Base-by-base conservation (phyloP, 2,888 invertebrate species). In the Lasius platythorax region DNA sequence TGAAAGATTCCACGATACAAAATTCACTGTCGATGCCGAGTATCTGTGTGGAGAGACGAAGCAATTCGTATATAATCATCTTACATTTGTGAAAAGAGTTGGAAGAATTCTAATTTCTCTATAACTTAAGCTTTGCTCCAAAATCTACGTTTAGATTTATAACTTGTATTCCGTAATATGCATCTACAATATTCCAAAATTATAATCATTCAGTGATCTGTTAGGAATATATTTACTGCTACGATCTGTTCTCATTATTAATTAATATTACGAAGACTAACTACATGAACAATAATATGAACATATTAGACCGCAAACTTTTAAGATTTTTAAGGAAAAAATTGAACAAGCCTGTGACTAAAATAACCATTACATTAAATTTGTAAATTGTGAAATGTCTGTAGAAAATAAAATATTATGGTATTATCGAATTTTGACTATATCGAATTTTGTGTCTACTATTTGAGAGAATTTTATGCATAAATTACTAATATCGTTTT, bases 21-120 rank as follows among this genome's bases (percentile, higher is more conserved):
- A 97, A 97, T 93, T 97, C 97, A 91, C 97, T 97, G 95, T 97
- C 97, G 70, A 97, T 95, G 15, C 97, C 97, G 63, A 97, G 95
- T 30, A 97, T 96, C 95, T 97, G 94, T 30, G 92, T 83, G 73
- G 84, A 63, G 23, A 66, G 30, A 58, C 12, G n/a, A 18, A 46
- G 23, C 3, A 1, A 37, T 50, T 73, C 6, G 33, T 46, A 63
- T 46, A 58, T 56, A 58, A 76, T 76, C 8, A 23, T 43, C 12
- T 23, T 15, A 43, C 50, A 46, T 46, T 46, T 66, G 23, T 64
- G 11, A n/a, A n/a, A 64, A 66, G 12, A 50, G 1, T 46, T 2
- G 8, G 0, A 33, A 46, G 5, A 50, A 37, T 66, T 66, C 18
- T 76, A 66, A 3, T 50, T 33, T 37, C 6, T 50, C 46, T 66